Evolutionary conservation across 2,888 invertebrate genomes (phyloP).

Genomic region (Rhabditoides inermis): DNA sequence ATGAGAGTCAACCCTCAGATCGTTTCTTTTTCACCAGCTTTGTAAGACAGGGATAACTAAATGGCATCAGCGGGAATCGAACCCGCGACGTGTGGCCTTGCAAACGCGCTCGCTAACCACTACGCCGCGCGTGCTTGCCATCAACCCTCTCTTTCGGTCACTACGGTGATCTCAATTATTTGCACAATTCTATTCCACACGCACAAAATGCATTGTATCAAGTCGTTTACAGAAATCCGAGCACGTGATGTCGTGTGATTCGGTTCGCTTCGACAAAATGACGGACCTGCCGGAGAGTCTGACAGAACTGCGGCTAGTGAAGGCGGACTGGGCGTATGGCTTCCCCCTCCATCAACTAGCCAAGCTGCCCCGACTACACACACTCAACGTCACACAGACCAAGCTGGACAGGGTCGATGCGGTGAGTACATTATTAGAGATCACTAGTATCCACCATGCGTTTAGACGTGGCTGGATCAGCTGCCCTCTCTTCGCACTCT

Average conservation of each 20-base stretch:
- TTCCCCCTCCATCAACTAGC: too few relatives aligned
- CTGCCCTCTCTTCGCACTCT: conserved; percentile 1
- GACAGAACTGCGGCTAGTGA: conserved; percentile 18
- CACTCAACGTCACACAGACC: conserved; percentile 4
- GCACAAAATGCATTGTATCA: neutral
- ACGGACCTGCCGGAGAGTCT: conserved; percentile 16
- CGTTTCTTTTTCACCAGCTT: too few relatives aligned
- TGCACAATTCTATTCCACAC: too few relatives aligned
- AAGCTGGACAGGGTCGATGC: neutral
- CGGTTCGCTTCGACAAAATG: conserved; percentile 18
- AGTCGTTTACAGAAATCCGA: conserved; percentile 20
- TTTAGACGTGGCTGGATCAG: neutral
- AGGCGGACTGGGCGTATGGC: conserved; percentile 29
- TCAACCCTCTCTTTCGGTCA: too few relatives aligned
- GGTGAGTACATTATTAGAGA: neutral
- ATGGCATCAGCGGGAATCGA: too few relatives aligned
- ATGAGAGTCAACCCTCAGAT: too few relatives aligned
- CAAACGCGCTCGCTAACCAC: too few relatives aligned
- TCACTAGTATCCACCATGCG: neutral
- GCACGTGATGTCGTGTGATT: conserved; percentile 22
- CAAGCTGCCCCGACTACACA: conserved; percentile 4
- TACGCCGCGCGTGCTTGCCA: too few relatives aligned
- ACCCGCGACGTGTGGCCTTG: too few relatives aligned
- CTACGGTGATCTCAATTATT: too few relatives aligned
- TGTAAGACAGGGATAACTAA: too few relatives aligned